Evolutionary conservation across 2,113 vertebrate species (phyloP).

Genomic region (Pipa parva): DNA sequence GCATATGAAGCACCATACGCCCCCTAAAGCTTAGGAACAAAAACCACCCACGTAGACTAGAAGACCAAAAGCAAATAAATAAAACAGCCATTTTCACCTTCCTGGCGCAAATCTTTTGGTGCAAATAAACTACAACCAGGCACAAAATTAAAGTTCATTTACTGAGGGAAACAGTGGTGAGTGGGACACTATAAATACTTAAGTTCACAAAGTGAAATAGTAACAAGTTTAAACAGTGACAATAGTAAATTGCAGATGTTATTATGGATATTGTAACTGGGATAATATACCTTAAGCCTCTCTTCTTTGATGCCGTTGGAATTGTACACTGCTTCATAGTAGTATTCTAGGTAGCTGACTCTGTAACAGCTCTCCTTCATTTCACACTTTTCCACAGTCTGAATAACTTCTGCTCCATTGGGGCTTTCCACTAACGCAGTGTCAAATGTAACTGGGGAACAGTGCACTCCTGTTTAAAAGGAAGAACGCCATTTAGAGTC

Average conservation of each 20-base stretch:
- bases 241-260: too few species aligned
- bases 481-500: not conserved
- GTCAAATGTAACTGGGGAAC: slow-evolving; percentile 64
- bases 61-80: too few species aligned
- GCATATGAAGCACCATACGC: slow-evolving; percentile 43
- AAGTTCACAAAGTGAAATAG: too few species aligned
- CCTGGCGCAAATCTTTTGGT: too few species aligned
- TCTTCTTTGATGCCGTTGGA: slow-evolving; percentile 57
- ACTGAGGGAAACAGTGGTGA: too few species aligned
- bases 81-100: too few species aligned
- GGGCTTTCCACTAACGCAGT: slow-evolving; percentile 60
- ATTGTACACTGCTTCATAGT: slow-evolving; percentile 57
- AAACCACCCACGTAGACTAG: too few species aligned
- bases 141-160: too few species aligned
- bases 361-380: slow-evolving; percentile 62
- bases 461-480: slow-evolving; percentile 60
- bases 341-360: slow-evolving; percentile 60
- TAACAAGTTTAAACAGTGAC: too few species aligned
- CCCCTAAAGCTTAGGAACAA: not conserved
- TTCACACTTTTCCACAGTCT: slow-evolving; percentile 55
- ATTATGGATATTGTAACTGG: not conserved
- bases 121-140: too few species aligned
- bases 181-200: too few species aligned
- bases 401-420: slow-evolving; percentile 56
- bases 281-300: slow-evolving; percentile 56